These are phyloP conservation scores for Bhutanitis thaidina DNA, from an alignment of 2,888 invertebrate species.

Conservation along the genomic window DNA sequence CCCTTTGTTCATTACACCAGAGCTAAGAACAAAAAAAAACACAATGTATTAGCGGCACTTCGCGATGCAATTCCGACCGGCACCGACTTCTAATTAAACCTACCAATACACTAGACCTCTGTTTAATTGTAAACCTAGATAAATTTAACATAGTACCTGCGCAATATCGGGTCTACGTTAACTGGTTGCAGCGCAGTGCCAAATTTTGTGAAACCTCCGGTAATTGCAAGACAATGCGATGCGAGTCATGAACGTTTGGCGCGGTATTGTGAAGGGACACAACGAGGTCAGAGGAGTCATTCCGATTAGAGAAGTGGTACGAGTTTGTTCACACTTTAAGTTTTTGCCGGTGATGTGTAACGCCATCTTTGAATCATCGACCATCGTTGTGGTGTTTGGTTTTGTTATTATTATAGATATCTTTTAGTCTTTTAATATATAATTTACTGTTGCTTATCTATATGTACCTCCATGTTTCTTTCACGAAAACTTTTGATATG, in stretches of 20 bases:
- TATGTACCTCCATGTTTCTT: too few species aligned
- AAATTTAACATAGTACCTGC: constrained; percentile 16
- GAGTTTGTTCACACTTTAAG: constrained; percentile 10
- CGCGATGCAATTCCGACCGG: constrained; percentile 60
- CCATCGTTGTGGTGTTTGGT: neutral
- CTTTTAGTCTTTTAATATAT: too few species aligned
- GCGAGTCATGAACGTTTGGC: constrained; percentile 62
- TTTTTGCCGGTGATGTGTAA: neutral
- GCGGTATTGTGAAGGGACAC: constrained; percentile 51
- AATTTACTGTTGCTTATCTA: too few species aligned
- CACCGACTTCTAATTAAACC: constrained; percentile 58
- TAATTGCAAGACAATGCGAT: constrained; percentile 72
- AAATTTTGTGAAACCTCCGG: constrained; percentile 67
- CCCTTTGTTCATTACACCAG: constrained; percentile 47
- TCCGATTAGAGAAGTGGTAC: constrained; percentile 28
- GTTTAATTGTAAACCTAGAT: constrained; percentile 27
- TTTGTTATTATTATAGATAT: neutral
- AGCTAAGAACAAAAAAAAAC: constrained; percentile 57
- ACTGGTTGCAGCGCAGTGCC: constrained; percentile 51
- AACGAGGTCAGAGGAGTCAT: constrained; percentile 49
- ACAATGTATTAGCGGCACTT: constrained; percentile 67
- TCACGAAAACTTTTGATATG: too few species aligned
- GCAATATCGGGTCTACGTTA: constrained; percentile 28
- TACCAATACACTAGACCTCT: constrained; percentile 31
- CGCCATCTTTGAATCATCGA: constrained; percentile 5